Percentiles rank a stretch among this genome's conserved stretches.
Conservation (phyloP, 2,888 invertebrate species). For the Eretmocerus hayati region DNA sequence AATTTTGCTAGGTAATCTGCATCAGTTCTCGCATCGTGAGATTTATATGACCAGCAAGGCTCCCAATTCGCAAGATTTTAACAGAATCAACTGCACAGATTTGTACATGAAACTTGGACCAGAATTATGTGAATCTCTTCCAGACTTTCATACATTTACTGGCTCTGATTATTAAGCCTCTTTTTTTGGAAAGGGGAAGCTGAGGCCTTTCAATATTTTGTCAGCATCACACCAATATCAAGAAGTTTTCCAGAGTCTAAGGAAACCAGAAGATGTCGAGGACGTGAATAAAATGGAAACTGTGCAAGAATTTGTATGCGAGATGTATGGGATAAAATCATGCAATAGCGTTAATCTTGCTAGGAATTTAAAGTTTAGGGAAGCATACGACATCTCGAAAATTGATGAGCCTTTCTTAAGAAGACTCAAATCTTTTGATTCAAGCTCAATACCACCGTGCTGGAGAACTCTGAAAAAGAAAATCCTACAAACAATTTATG, state of each 20-base stretch:
- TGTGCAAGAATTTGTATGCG: neutral
- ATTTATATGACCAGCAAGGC: conserved; percentile 18
- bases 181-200: conserved; percentile 39
- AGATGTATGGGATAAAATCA: neutral
- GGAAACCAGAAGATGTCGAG: neutral
- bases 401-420: too few relatives aligned
- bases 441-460: too few relatives aligned
- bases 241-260: neutral
- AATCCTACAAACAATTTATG: too few relatives aligned
- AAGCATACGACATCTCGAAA: too few relatives aligned
- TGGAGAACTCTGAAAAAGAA: too few relatives aligned
- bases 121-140: conserved; percentile 10
- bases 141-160: conserved; percentile 23
- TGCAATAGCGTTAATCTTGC: too few relatives aligned
- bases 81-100: conserved; percentile 18
- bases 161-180: conserved; percentile 24
- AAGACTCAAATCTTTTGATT: too few relatives aligned
- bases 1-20: conserved; percentile 21
- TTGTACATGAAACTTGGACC: conserved; percentile 16
- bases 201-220: conserved; percentile 4
- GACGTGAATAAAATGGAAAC: neutral
- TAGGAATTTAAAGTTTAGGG: too few relatives aligned
- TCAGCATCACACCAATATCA: neutral
- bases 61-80: conserved; percentile 18
- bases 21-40: conserved; percentile 6